These are phyloP conservation scores for Micronycteris hirsuta DNA, from an alignment of 2,113 vertebrate species.

Conservation along the genomic window DNA sequence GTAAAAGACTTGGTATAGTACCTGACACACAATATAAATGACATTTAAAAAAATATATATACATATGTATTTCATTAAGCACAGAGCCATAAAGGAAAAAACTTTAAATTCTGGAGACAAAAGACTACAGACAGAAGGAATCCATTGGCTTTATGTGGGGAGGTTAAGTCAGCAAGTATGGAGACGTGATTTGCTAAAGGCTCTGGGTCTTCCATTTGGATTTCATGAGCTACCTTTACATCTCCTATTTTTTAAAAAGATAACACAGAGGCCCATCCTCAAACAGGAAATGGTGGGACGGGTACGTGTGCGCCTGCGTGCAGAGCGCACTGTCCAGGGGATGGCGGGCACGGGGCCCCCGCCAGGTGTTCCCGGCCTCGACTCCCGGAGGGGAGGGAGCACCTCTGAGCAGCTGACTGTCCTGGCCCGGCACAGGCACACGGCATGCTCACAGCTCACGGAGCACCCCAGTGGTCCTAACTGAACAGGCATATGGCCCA, in stretches of 20 bases:
- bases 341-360: background rate
- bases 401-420: background rate
- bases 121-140: background rate
- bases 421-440: background rate
- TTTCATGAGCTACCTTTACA: background rate
- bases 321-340: rapidly evolving
- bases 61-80: background rate
- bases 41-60: background rate
- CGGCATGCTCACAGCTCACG: background rate
- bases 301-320: background rate
- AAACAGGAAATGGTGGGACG: background rate
- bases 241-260: background rate
- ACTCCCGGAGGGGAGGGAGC: too few relatives aligned
- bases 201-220: background rate
- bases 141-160: background rate
- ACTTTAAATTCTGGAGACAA: background rate
- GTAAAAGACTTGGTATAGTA: background rate
- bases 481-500: background rate
- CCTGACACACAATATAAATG: background rate
- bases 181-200: background rate
- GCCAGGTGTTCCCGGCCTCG: background rate
- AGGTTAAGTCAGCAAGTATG: background rate
- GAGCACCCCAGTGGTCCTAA: background rate
- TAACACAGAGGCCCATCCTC: background rate
- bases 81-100: background rate